Evolutionary conservation across 2,888 invertebrate genomes (phyloP), one percentile per base, ranked within the genome.

Genomic region (Odontothrips loti): DNA sequence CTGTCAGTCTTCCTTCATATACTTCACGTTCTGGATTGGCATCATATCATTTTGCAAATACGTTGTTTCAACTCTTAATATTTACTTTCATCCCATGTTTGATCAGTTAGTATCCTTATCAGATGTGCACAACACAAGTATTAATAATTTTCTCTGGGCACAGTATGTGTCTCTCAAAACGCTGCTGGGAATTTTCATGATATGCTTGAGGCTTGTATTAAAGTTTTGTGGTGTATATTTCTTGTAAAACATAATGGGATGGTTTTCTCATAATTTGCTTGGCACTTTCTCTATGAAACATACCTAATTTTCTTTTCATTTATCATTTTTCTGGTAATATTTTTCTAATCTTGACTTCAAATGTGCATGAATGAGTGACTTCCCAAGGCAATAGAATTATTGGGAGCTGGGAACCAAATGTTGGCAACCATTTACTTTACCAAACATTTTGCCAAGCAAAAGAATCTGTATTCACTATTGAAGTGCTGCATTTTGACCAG

Each of bases 11-110:
- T 1, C 23, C 8, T 12, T 27, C 51, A 17, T 51, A 51, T 51
- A 15, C 15, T 51, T 15, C 11, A 82, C 80, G 79, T 80, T 80
- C 27, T 83, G 29, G 58, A 75, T 43, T 78, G 47, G 79, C 80
- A 23, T 1, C 15, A 23, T 80, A 75, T 58, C n/a, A 29, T 80
- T 79, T 79, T 43, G n/a, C n/a, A n/a, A 11, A 47, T 79, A 47
- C 23, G 29, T 79, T 47, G 34, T 20, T 43, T 79, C 43, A 79
- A 4, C 15, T 51, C 48, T 48, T 51, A 15, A n/a, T 1, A 51
- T 11, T 51, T 51, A 1, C 17, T 51, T 51, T 51, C 15, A 17
- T 51, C 20, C 47, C 27, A 43, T n/a, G 34, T 79, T 79, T 79
- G 10, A 20, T 34, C 51, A 80, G 20, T 29, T 11, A 79, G 58